Conservation (phyloP, 1,140 invertebrate genomes). For the Schlechtendalia chinensis region DNA sequence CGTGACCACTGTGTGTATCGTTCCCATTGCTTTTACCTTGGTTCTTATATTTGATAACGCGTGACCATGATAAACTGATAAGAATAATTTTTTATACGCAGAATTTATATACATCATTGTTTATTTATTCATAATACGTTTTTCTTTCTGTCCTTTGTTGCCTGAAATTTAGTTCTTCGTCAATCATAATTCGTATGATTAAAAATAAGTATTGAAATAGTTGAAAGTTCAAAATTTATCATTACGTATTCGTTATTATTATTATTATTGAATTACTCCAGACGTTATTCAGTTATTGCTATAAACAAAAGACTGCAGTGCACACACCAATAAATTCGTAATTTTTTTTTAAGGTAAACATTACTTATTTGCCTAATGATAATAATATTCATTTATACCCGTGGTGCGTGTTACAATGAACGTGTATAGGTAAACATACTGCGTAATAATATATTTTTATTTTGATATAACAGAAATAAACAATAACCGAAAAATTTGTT, state of each 20-base stretch:
- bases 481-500: too few relatives aligned
- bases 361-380: not conserved
- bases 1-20: too few relatives aligned
- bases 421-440: slow-evolving; percentile 25
- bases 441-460: not conserved
- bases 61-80: slow-evolving; percentile 41
- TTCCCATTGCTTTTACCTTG: not conserved
- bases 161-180: not conserved
- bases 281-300: not conserved
- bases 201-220: not conserved
- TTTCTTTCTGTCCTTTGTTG: slow-evolving; percentile 31
- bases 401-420: slow-evolving; percentile 16
- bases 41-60: not conserved
- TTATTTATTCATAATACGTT: not conserved
- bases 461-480: too few relatives aligned
- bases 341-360: slow-evolving; percentile 42
- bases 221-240: slow-evolving; percentile 4
- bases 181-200: not conserved
- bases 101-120: slow-evolving; percentile 40
- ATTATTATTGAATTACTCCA: not conserved
- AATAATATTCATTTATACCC: not conserved
- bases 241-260: not conserved
- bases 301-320: not conserved
- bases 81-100: slow-evolving; percentile 42
- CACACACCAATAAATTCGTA: slow-evolving; percentile 15